Conservation (phyloP, 1,140 invertebrate genomes). For the Tribolium castaneum region DNA sequence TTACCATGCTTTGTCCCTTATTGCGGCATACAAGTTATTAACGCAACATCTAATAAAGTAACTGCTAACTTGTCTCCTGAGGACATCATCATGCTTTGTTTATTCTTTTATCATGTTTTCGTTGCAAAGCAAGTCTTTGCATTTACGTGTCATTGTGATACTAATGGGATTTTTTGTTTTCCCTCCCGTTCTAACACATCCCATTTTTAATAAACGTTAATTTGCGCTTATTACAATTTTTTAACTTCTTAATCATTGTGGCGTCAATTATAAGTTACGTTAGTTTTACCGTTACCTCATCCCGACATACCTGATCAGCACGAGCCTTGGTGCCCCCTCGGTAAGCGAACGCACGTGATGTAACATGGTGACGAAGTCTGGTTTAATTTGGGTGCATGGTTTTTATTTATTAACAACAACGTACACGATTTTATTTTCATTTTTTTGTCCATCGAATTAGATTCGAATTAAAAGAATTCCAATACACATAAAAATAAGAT, state of each 20-base stretch:
- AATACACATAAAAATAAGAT: no score
- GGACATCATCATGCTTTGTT: constrained; percentile 27
- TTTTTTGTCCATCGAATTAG: constrained; percentile 26
- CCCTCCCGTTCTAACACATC: constrained; percentile 41
- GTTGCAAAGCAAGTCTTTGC: neutral
- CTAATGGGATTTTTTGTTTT: constrained; percentile 54
- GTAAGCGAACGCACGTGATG: constrained; percentile 67
- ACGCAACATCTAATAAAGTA: constrained; percentile 37
- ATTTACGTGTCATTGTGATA: constrained; percentile 32
- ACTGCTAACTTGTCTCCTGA: constrained; percentile 40
- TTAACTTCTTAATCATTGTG: constrained; percentile 16
- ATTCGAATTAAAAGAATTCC: neutral
- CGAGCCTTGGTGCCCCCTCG: constrained; percentile 86
- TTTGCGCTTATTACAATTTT: constrained; percentile 48
- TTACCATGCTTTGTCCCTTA: constrained; percentile 38
- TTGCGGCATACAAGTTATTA: constrained; percentile 28
- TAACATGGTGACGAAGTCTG: constrained; percentile 26
- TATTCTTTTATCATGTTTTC: constrained; percentile 26
- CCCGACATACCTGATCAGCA: constrained; percentile 87
- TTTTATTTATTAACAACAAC: constrained; percentile 47
- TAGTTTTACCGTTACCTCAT: constrained; percentile 85
- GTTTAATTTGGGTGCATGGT: constrained; percentile 42
- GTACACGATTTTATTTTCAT: constrained; percentile 37
- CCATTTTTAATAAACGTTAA: constrained; percentile 49
- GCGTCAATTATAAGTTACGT: constrained; percentile 65